A percentile compares a stretch with the other conserved stretches of the same genome.
phyloP scores from a whole-genome alignment of 2,113 vertebrate genomes.

The Amazona vittata region DNA sequence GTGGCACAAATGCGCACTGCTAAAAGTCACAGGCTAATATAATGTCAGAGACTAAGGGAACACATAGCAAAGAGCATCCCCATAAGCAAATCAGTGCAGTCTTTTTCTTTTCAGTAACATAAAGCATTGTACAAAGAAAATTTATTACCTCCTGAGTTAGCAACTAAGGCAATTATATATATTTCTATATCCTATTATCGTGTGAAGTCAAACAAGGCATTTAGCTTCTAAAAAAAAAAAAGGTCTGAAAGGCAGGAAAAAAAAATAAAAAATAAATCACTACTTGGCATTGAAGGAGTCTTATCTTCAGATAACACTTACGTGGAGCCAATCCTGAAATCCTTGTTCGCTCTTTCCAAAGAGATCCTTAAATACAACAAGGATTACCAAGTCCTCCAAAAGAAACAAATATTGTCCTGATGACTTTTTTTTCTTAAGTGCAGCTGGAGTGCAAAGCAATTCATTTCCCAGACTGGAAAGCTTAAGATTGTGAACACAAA shows the following conservation, averaged over 20 bases:
- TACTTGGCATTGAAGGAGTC: not conserved
- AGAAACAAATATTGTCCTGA: not conserved
- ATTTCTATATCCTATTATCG: not conserved
- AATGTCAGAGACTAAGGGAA: not conserved
- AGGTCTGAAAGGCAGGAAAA: not conserved
- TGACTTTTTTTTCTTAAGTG: not conserved
- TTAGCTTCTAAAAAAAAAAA: slow-evolving; percentile 9
- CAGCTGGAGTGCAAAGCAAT: not conserved
- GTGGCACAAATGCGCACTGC: not conserved
- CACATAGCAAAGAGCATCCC: not conserved
- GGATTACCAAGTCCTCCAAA: slow-evolving; percentile 29
- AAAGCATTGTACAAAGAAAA: not conserved
- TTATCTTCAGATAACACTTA: slow-evolving; percentile 32
- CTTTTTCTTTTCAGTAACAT: not conserved
- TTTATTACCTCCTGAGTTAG: not conserved
- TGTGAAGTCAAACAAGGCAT: not conserved
- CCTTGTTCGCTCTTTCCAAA: not conserved
- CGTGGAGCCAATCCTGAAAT: not conserved
- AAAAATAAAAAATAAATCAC: not conserved
- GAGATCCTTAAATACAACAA: slow-evolving; percentile 28
- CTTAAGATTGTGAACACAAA: not conserved
- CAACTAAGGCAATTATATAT: not conserved
- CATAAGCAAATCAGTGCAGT: not conserved
- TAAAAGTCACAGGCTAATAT: not conserved
- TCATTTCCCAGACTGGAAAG: not conserved